These are phyloP conservation scores for Notodonta dromedarius DNA, from an alignment of 2,888 invertebrate species.

Conservation along the genomic window DNA sequence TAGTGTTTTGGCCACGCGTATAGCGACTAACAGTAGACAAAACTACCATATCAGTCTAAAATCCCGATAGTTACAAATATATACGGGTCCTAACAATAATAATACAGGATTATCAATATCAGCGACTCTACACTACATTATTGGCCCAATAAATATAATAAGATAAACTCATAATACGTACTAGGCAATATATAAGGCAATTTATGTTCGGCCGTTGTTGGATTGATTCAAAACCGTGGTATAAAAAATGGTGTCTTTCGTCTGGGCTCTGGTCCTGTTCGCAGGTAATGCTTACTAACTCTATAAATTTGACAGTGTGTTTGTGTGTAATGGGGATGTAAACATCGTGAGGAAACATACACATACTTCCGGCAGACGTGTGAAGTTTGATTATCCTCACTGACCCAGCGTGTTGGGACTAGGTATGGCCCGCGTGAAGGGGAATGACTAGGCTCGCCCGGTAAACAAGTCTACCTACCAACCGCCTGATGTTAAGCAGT, in stretches of 20 bases:
- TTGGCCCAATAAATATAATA: not conserved
- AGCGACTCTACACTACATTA: not conserved
- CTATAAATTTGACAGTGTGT: too few species aligned
- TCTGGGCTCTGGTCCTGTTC: conserved; percentile 28
- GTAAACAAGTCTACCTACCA: too few species aligned
- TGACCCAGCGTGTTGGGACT: too few species aligned
- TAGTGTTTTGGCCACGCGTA: too few species aligned
- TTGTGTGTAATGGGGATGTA: too few species aligned
- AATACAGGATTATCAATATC: not conserved
- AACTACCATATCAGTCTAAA: not conserved
- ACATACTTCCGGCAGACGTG: too few species aligned
- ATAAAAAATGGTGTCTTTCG: conserved; percentile 27
- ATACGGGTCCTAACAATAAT: not conserved
- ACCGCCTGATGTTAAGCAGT: too few species aligned
- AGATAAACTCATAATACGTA: conserved; percentile 1
- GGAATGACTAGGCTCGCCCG: too few species aligned
- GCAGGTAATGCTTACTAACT: conserved; percentile 27
- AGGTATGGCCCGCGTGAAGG: too few species aligned
- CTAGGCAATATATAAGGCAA: not conserved
- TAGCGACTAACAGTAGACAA: too few species aligned
- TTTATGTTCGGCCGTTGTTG: not conserved
- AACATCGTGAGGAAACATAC: too few species aligned
- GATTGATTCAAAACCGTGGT: conserved; percentile 5
- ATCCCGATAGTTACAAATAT: not conserved
- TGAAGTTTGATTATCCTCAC: too few species aligned